phyloP scores from a whole-genome alignment of 2,113 vertebrate genomes.

The Gymnobelideus leadbeateri region DNA sequence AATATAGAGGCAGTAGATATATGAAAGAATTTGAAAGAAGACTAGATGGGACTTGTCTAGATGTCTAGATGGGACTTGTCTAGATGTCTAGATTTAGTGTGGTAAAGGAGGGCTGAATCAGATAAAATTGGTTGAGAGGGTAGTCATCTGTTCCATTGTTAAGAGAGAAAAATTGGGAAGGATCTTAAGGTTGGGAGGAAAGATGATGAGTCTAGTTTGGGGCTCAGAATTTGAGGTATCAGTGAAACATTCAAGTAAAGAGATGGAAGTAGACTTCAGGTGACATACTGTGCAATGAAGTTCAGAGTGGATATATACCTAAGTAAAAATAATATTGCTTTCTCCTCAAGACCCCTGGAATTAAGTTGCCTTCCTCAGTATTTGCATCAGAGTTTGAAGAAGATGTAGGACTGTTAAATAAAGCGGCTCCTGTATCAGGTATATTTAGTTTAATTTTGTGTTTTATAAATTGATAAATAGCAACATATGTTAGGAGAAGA shows the following conservation, averaged over 20 bases:
- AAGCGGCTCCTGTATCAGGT: conserved; percentile 98
- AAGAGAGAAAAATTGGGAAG: not conserved
- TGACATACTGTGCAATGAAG: not conserved
- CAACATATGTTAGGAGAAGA: conserved; percentile 14
- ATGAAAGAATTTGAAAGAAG: not conserved
- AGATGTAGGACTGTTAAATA: conserved; percentile 96
- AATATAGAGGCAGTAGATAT: not conserved
- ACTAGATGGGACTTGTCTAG: not conserved
- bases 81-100: not conserved
- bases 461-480: not conserved
- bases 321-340: conserved; percentile 40
- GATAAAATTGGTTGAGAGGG: not conserved
- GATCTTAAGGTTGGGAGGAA: not conserved
- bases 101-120: not conserved
- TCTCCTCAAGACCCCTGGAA: conserved; percentile 85
- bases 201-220: not conserved
- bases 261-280: not conserved
- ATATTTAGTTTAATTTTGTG: conserved; percentile 45
- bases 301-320: conserved; percentile 12
- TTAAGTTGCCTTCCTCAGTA: conserved; percentile 96
- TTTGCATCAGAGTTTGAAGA: conserved; percentile 99
- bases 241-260: not conserved
- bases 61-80: not conserved
- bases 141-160: not conserved
- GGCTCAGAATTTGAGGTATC: not conserved